These are phyloP conservation scores for Ceyx cyanopectus DNA, from an alignment of 2,113 vertebrate genomes.

Conservation along the genomic window DNA sequence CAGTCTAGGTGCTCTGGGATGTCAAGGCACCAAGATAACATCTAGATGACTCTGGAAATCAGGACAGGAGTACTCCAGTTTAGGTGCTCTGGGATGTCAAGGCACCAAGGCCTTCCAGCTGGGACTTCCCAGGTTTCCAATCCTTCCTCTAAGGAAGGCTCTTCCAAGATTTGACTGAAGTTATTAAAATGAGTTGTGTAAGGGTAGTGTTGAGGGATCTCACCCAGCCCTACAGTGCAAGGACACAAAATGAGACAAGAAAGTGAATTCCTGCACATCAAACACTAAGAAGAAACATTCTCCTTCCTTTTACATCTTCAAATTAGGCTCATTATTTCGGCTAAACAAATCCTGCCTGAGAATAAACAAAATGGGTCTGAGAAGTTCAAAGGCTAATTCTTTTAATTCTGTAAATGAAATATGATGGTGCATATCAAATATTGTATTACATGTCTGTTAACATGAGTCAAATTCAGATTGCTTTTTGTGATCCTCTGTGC, in stretches of 20 bases:
- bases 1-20: not conserved
- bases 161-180: not conserved
- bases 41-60: no score
- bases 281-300: not conserved
- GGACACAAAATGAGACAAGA: not conserved
- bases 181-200: not conserved
- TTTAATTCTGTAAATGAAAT: not conserved
- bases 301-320: not conserved
- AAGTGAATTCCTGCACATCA: not conserved
- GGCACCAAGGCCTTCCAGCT: not conserved
- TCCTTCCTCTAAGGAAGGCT: not conserved
- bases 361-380: not conserved
- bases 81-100: not conserved
- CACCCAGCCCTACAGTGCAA: not conserved
- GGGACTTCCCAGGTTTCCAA: not conserved
- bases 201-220: not conserved
- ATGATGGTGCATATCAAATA: not conserved
- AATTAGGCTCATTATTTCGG: not conserved
- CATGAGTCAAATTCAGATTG: not conserved
- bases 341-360: not conserved
- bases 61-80: not conserved
- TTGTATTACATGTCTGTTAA: not conserved
- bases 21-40: not conserved
- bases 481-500: not conserved
- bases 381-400: not conserved